phyloP scores from a whole-genome alignment of 2,888 invertebrate genomes.

The Papilio protenor region DNA sequence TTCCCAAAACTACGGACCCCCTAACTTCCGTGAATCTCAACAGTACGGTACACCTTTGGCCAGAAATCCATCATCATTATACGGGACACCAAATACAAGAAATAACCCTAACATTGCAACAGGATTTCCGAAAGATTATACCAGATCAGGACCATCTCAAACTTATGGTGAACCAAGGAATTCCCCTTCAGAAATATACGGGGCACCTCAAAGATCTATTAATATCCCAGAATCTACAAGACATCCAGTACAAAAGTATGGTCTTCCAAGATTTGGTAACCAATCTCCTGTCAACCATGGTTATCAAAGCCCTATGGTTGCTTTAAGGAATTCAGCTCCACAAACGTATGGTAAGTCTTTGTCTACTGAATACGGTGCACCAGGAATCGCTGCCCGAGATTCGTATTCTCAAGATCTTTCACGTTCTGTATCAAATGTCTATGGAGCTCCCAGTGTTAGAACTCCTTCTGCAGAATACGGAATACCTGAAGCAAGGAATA shows the following conservation, averaged over 20 bases:
- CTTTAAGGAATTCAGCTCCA: not conserved
- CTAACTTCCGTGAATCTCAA: slow-evolving; percentile 48
- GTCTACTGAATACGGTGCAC: slow-evolving; percentile 53
- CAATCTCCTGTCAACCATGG: not conserved
- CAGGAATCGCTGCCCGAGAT: slow-evolving; percentile 54
- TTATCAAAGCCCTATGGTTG: not conserved
- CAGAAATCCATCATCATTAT: not conserved
- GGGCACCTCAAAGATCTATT: slow-evolving; percentile 48
- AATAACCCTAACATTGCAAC: slow-evolving; percentile 34
- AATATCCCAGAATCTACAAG: not conserved
- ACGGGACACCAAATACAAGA: slow-evolving; percentile 45
- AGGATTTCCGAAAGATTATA: slow-evolving; percentile 56
- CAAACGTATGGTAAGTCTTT: slow-evolving; percentile 52
- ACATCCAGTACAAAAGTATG: slow-evolving; percentile 58
- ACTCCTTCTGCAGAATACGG: slow-evolving; percentile 72
- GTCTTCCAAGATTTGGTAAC: slow-evolving; percentile 38
- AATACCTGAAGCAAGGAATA: slow-evolving; percentile 64
- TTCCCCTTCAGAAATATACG: slow-evolving; percentile 35
- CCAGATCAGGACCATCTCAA: slow-evolving; percentile 51
- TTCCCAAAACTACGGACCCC: slow-evolving; percentile 21
- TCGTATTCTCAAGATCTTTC: slow-evolving; percentile 54
- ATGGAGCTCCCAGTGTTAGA: slow-evolving; percentile 47
- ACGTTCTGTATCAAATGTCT: slow-evolving; percentile 52
- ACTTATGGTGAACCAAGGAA: slow-evolving; percentile 59
- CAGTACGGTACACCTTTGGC: slow-evolving; percentile 50